Percentiles rank a stretch among this genome's conserved stretches.
phyloP scores from a whole-genome alignment of 1,140 invertebrate species.

The Portunus trituberculatus region DNA sequence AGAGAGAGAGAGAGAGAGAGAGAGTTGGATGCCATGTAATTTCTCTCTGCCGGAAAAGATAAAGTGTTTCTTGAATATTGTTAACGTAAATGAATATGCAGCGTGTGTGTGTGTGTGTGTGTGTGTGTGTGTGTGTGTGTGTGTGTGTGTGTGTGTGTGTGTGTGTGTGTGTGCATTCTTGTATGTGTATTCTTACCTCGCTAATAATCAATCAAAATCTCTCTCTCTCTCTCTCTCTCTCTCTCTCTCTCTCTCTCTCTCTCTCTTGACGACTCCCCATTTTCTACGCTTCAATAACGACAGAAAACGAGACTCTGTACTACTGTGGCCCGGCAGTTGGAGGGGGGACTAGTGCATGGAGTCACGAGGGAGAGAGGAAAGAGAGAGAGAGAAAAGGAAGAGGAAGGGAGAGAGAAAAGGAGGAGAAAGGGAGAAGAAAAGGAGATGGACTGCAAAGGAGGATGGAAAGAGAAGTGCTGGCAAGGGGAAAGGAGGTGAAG shows the following conservation, averaged over 20 bases:
- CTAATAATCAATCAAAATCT: neutral
- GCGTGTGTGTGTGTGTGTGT: neutral
- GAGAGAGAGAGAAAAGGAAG: slow-evolving; percentile 3
- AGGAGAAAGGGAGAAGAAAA: neutral
- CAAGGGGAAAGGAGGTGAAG: neutral
- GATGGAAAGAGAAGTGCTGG: neutral
- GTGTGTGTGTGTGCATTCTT: slow-evolving; percentile 31
- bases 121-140: slow-evolving; percentile 13
- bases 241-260: too few relatives aligned
- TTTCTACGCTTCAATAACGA: too few relatives aligned
- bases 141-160: neutral
- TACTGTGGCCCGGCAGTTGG: too few relatives aligned
- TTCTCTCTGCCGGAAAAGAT: neutral
- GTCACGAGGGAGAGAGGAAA: neutral
- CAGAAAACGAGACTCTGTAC: too few relatives aligned
- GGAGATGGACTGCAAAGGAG: slow-evolving; percentile 26
- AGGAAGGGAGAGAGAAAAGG: neutral
- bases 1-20: slow-evolving; percentile 1
- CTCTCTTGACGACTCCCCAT: too few relatives aligned
- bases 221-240: too few relatives aligned
- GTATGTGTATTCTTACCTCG: slow-evolving; percentile 21
- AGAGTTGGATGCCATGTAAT: too few relatives aligned
- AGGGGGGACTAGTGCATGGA: neutral
- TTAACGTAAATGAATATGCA: neutral
- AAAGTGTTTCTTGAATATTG: neutral